phyloP scores from a whole-genome alignment of 1,140 invertebrate genomes.

The Conus betulinus region DNA sequence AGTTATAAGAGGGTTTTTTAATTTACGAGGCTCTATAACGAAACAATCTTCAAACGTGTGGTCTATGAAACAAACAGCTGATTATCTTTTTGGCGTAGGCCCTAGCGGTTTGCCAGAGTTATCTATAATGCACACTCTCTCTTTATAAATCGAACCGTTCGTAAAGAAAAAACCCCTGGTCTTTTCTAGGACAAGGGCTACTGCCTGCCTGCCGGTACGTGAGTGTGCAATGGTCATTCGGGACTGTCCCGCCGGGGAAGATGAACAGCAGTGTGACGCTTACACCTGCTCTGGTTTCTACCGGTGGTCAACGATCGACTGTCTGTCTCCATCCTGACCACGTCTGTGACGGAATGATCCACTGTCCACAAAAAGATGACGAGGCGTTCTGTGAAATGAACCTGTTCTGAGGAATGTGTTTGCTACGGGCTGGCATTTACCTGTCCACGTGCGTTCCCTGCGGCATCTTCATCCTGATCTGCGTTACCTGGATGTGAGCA shows the following conservation, averaged over 20 bases:
- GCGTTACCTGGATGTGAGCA: slow-evolving; percentile 19
- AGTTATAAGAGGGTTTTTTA: too few species aligned
- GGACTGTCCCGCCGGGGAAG: slow-evolving; percentile 10
- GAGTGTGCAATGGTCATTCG: slow-evolving; percentile 19
- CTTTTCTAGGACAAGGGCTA: too few species aligned
- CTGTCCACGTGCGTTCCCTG: neutral
- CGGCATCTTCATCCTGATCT: neutral
- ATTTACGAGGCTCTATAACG: too few species aligned
- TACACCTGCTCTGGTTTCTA: slow-evolving; percentile 28
- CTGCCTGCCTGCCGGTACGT: slow-evolving; percentile 12
- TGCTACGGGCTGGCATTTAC: slow-evolving; percentile 21
- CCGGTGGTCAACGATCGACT: slow-evolving; percentile 7
- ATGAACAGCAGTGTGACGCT: slow-evolving; percentile 12
- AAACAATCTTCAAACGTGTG: too few species aligned
- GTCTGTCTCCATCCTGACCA: slow-evolving; percentile 26
- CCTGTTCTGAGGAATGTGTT: slow-evolving; percentile 47
- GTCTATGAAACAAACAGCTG: too few species aligned
- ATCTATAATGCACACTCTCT: too few species aligned
- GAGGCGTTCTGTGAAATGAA: slow-evolving; percentile 35
- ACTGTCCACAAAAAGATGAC: slow-evolving; percentile 42
- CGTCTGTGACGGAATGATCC: too few species aligned
- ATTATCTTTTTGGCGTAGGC: too few species aligned
- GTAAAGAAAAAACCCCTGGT: too few species aligned
- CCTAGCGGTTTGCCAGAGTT: too few species aligned
- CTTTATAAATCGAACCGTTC: too few species aligned